Evolutionary conservation across 2,888 invertebrate genomes (phyloP), one percentile per base, ranked within the genome.

Genomic region (Apodemia hepburni): DNA sequence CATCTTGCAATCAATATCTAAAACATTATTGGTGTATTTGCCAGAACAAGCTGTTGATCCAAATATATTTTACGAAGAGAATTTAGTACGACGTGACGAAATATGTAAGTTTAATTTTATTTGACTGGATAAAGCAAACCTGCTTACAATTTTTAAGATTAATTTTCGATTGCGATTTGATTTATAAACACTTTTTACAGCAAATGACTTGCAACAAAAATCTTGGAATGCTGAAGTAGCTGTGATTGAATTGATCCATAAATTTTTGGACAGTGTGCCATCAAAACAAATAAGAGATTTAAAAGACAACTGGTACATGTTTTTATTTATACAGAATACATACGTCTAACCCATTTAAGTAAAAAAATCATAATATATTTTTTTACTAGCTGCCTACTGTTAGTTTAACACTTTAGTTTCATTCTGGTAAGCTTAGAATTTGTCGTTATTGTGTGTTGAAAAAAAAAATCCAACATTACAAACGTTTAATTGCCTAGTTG

Each of bases 211-310:
- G 59, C 91, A 92, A 69, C 81, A 84, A 64, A 89, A 88, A 65
- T 91, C 90, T 0, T 86, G 80, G 79, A 91, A 89, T 66, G 95
- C 95, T 33, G 97, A 97, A 84, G 93, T 94, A 66, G 95, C 96
- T 35, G 96, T 96, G 0, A 94, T 95, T 54, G 95, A 95, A 71
- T 91, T 97, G 42, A 94, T 97, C 33, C 93, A 96, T 70, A 95
- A 95, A 82, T 97, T 97, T 74, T 86, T 97, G 65, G 92, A 92
- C 35, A 92, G 93, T 42, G 93, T 94, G 61, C 93, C 87, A 66
- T 93, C 93, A 66, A 93, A 92, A 66, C 92, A 84, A 70, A 92
- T 93, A 63, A 89, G 92, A 69, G 92, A 87, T 73, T 82, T 92
- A 63, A 95, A 93, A 76, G 93, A 92, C 77, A 92, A 92, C 66